Base-by-base conservation (phyloP, 2,113 vertebrate species). In the Diadophis punctatus region DNA sequence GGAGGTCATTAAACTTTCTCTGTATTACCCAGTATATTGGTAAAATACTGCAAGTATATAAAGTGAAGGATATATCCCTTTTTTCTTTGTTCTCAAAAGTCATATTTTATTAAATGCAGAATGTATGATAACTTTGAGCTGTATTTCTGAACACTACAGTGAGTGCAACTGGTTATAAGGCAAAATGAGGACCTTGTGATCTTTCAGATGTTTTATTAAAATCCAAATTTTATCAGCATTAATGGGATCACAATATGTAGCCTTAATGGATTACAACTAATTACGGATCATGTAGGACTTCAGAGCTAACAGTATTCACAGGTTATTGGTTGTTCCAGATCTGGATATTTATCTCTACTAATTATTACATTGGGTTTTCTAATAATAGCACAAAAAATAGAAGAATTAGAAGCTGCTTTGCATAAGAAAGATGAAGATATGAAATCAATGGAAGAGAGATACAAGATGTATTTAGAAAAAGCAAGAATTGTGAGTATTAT, bases 361-460 rank as follows among this genome's bases (percentile, higher is more conserved):
- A 90, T 85, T 20, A 92, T 90, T 51, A 39, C 3, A 43, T 51
- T 84, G 80, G 48, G 9, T 86, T 89, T 93, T 86, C 46, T 51
- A 22, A 25, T 90, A 91, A 96, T 80, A 99, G 99, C 98, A 43
- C 97, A 99, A 97, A 99, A 98, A 95, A 96, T 99, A 94, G 98
- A 97, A 89, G 99, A 99, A 95, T 97, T 99, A 95, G 98, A 98
- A 96, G 98, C 98, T 58, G 98, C 99, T 93, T 97, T 99, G 94
- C 98, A 98, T 94, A 99, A 99, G 97, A 99, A 99, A 94, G 99
- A 99, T 89, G 99, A 99, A 23, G 99, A 99, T 97, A 99, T 99
- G 99, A 98, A 98, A 96, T 98, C 99, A 16, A 99, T 99, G 99
- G 99, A 99, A 94, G 99, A 99, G 94, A 97, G 99, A 96, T 99